These are phyloP conservation scores for Sorex maritimensis DNA, from an alignment of 2,797 vertebrate genomes.

Conservation along the genomic window DNA sequence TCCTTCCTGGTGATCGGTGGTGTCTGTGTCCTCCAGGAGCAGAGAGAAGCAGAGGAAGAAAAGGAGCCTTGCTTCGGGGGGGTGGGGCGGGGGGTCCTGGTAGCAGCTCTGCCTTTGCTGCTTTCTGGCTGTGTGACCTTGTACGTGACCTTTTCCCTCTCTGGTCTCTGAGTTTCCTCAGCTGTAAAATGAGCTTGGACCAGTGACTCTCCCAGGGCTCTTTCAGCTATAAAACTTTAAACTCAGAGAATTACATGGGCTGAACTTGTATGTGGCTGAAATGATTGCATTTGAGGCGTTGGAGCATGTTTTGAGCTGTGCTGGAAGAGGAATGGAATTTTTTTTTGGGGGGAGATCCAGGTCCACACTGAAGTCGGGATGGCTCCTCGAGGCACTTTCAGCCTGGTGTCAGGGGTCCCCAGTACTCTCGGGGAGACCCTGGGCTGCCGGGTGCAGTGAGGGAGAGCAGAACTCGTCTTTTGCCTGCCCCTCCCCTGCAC, in stretches of 20 bases:
- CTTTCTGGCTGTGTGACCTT: conserved; percentile 60
- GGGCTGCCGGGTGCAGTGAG: background rate
- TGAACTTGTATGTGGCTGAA: conserved; percentile 46
- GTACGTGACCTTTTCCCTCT: conserved; percentile 58
- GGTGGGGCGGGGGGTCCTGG: background rate
- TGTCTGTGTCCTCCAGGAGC: conserved; percentile 18
- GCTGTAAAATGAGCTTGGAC: conserved; percentile 81
- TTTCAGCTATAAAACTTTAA: conserved; percentile 64
- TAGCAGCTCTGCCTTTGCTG: background rate
- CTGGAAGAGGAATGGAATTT: background rate
- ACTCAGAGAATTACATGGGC: conserved; percentile 61
- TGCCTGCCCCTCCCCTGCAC: background rate
- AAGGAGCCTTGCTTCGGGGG: background rate
- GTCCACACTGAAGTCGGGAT: background rate
- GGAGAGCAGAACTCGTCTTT: background rate
- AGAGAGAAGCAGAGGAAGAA: background rate
- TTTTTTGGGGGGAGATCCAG: background rate
- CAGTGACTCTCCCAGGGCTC: conserved; percentile 65
- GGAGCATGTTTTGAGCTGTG: background rate
- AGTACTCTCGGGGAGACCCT: too few relatives aligned
- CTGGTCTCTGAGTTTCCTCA: conserved; percentile 64
- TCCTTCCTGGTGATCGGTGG: conserved; percentile 27
- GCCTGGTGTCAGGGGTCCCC: background rate
- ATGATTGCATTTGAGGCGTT: conserved; percentile 35
- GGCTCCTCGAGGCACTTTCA: accelerated